These are phyloP conservation scores for Dichetophora obliterata DNA, from an alignment of 2,888 invertebrate genomes.

Conservation along the genomic window DNA sequence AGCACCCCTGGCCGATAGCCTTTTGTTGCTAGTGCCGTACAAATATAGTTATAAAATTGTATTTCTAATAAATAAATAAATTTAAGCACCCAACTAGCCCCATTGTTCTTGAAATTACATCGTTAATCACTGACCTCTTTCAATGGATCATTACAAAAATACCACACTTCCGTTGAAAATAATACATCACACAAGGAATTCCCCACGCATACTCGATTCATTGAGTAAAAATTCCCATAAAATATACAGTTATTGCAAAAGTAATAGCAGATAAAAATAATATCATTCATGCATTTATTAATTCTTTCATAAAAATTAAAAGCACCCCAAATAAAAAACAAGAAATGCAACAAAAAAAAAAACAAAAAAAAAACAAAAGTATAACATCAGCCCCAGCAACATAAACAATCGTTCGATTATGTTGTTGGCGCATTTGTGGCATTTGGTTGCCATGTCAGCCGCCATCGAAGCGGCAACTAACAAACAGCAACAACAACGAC, in stretches of 20 bases:
- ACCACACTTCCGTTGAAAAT: neutral
- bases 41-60: too few relatives aligned
- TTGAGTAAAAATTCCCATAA: constrained; percentile 17
- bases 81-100: too few relatives aligned
- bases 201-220: constrained; percentile 2
- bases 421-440: neutral
- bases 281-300: constrained; percentile 33
- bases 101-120: neutral
- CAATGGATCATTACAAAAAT: neutral
- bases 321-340: neutral
- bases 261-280: constrained; percentile 10
- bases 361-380: neutral
- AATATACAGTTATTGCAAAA: neutral
- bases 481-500: neutral
- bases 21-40: too few relatives aligned
- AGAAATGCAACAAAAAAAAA: neutral
- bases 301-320: neutral
- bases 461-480: constrained; percentile 21
- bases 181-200: neutral
- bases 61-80: too few relatives aligned
- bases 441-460: constrained; percentile 18
- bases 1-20: too few relatives aligned
- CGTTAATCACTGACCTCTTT: neutral
- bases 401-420: neutral
- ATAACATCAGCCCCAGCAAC: neutral